Conservation (phyloP, 2,888 invertebrate genomes). For the Drosophila hamatofila region DNA sequence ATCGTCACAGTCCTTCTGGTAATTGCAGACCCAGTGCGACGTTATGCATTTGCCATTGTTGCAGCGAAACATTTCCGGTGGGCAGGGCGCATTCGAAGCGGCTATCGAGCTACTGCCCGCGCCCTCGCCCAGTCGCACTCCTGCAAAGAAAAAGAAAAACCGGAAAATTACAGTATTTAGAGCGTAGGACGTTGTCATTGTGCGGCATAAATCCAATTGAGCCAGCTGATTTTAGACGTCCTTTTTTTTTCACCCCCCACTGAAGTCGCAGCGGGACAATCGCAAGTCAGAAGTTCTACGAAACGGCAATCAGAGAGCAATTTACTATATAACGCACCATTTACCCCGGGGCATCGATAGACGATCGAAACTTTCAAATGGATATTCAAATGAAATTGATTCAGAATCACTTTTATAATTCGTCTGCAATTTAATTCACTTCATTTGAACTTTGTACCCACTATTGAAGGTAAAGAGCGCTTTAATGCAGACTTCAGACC, state of each 20-base stretch:
- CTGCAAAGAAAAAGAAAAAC: constrained; percentile 40
- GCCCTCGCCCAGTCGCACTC: constrained; percentile 72
- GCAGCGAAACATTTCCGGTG: constrained; percentile 92
- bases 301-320: background rate
- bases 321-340: background rate
- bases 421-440: background rate
- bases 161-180: background rate
- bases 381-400: constrained; percentile 1
- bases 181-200: constrained; percentile 4
- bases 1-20: constrained; percentile 96
- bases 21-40: constrained; percentile 95
- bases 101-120: constrained; percentile 63
- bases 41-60: constrained; percentile 95
- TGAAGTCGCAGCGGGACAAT: too few relatives aligned
- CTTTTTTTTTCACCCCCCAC: too few relatives aligned
- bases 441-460: background rate
- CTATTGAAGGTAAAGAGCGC: constrained; percentile 4
- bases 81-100: constrained; percentile 86
- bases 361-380: constrained; percentile 3
- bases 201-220: background rate
- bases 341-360: background rate
- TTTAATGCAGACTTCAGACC: constrained; percentile 16
- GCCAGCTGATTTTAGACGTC: constrained; percentile 1
- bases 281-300: too few relatives aligned
- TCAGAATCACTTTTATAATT: constrained; percentile 1